phyloP scores from a whole-genome alignment of 2,113 vertebrate genomes.

The Apeltes quadracus region DNA sequence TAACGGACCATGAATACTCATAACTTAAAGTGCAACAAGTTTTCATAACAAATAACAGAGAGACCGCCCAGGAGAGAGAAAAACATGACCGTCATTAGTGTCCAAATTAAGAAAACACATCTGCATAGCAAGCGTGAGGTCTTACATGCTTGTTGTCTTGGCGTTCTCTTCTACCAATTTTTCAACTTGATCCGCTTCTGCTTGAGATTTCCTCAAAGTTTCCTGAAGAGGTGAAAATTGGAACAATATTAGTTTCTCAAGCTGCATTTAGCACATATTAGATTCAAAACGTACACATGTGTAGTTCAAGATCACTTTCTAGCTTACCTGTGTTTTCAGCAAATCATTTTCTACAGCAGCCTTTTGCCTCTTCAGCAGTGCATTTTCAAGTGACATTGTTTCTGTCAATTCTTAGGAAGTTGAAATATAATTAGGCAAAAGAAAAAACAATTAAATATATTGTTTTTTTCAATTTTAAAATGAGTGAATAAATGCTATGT shows the following conservation, averaged over 20 bases:
- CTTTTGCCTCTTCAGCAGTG: constrained; percentile 86
- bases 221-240: constrained; percentile 70
- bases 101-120: neutral
- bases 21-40: neutral
- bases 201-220: constrained; percentile 84
- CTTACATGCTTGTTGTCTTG: constrained; percentile 84
- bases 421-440: neutral
- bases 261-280: neutral
- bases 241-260: neutral
- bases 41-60: neutral
- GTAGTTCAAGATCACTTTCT: neutral
- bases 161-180: constrained; percentile 85
- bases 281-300: neutral
- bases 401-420: constrained; percentile 79
- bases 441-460: neutral
- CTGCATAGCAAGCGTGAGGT: neutral
- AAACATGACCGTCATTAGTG: neutral
- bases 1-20: neutral
- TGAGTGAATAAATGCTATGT: constrained; percentile 37
- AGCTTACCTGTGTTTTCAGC: constrained; percentile 85
- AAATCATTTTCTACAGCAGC: constrained; percentile 85
- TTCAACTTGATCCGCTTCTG: constrained; percentile 82
- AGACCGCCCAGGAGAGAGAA: neutral
- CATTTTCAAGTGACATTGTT: constrained; percentile 83
- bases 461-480: neutral